These are phyloP conservation scores for Lamprologus callipterus DNA, from an alignment of 2,113 vertebrate species.

Conservation along the genomic window DNA sequence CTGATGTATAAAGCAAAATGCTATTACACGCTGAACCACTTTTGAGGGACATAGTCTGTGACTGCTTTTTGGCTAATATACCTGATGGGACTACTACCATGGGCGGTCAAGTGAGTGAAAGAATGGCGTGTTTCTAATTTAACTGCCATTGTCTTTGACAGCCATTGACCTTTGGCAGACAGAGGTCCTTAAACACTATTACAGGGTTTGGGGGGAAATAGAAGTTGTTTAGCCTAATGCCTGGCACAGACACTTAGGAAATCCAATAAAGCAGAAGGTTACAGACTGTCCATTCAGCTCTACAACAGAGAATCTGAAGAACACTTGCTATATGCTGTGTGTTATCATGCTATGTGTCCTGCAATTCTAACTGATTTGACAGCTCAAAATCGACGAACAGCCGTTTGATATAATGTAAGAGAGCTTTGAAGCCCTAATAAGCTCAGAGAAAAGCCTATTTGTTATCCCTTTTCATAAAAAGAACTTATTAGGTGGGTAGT, in stretches of 20 bases:
- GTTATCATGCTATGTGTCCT: background rate
- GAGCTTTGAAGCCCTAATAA: background rate
- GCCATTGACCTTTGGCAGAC: constrained; percentile 48
- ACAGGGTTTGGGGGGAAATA: constrained; percentile 29
- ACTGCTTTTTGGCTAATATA: constrained; percentile 32
- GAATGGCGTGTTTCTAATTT: constrained; percentile 52
- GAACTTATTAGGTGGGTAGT: background rate
- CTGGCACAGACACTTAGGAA: constrained; percentile 16
- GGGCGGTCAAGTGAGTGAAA: constrained; percentile 20
- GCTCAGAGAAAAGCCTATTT: background rate
- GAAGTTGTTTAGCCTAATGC: constrained; percentile 51
- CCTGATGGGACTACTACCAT: constrained; percentile 36
- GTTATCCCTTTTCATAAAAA: background rate
- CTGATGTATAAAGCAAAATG: constrained; percentile 26
- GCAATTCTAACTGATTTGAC: constrained; percentile 4
- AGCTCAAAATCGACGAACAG: background rate
- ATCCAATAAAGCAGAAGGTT: constrained; percentile 51
- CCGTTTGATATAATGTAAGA: background rate
- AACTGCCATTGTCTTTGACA: constrained; percentile 55
- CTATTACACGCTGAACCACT: constrained; percentile 12
- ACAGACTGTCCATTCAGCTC: constrained; percentile 34
- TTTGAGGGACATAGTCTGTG: constrained; percentile 22
- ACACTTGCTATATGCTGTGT: background rate
- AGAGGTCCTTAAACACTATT: constrained; percentile 48
- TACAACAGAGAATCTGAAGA: background rate